phyloP scores from a whole-genome alignment of 2,888 invertebrate species.

The Morpho deidamia region DNA sequence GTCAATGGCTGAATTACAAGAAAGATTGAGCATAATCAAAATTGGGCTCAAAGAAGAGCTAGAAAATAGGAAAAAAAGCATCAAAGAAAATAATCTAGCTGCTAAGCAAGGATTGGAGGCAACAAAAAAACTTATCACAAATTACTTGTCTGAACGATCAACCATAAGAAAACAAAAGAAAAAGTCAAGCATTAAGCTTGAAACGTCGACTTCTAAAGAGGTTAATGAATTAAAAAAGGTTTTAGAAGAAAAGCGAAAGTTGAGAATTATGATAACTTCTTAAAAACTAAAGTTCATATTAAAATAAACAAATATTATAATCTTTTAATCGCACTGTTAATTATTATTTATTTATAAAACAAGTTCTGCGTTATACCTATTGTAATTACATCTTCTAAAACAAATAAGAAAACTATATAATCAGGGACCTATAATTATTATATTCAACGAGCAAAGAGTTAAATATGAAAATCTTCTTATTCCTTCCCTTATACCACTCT shows the following conservation, averaged over 20 bases:
- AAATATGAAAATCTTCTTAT: neutral
- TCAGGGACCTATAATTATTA: neutral
- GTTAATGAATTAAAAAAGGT: constrained; percentile 63
- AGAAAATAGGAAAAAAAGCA: constrained; percentile 60
- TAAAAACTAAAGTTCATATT: constrained; percentile 1
- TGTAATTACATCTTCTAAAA: neutral
- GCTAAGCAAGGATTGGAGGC: constrained; percentile 67
- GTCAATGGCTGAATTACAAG: constrained; percentile 81
- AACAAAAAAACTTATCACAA: constrained; percentile 60
- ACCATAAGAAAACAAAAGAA: constrained; percentile 42
- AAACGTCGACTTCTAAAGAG: constrained; percentile 49
- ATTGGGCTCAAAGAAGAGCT: constrained; percentile 73
- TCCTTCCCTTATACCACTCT: no score
- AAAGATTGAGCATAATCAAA: constrained; percentile 69
- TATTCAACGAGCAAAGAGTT: neutral
- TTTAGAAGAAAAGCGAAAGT: constrained; percentile 67
- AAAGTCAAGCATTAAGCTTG: constrained; percentile 33
- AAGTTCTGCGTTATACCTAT: neutral
- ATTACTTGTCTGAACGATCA: constrained; percentile 51
- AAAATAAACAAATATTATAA: neutral
- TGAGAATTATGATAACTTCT: constrained; percentile 39
- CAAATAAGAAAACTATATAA: no score
- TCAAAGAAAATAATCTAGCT: constrained; percentile 59
- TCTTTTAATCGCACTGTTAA: no score
- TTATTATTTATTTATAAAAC: neutral